A percentile compares a stretch with the other conserved stretches of the same genome.
phyloP scores from a whole-genome alignment of 2,888 invertebrate genomes.

The Sepioteuthis lessoniana region DNA sequence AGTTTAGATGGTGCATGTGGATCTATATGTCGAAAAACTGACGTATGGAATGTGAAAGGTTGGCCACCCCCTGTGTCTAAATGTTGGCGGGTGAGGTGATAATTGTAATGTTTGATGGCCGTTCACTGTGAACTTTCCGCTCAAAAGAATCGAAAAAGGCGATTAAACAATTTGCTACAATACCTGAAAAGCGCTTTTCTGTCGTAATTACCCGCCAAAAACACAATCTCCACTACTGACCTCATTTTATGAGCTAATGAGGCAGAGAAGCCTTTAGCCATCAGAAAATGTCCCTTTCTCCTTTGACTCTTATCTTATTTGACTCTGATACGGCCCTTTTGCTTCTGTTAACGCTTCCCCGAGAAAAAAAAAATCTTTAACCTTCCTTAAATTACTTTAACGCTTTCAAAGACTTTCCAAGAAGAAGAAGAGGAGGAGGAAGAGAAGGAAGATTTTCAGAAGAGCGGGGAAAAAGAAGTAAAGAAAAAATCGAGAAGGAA shows the following conservation, averaged over 20 bases:
- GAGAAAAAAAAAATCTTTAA: neutral
- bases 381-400: neutral
- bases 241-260: neutral
- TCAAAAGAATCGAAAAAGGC: neutral
- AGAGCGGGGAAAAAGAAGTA: too few species aligned
- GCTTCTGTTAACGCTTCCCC: too few species aligned
- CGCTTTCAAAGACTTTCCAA: neutral
- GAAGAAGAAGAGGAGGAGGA: too few species aligned
- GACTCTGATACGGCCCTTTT: too few species aligned
- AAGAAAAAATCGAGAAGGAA: too few species aligned
- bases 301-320: too few species aligned
- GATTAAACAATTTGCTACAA: constrained; percentile 21
- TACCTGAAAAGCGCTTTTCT: neutral
- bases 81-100: neutral
- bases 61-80: too few species aligned
- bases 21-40: too few species aligned
- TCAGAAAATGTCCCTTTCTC: neutral
- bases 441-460: too few species aligned
- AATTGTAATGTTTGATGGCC: neutral
- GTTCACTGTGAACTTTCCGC: neutral
- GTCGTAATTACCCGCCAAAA: neutral
- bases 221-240: neutral
- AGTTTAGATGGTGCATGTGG: too few species aligned
- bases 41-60: too few species aligned
- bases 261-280: neutral